Percentiles rank a stretch among this genome's conserved stretches.
Conservation (phyloP, 2,797 vertebrate genomes). For the Erpetoichthys calabaricus region DNA sequence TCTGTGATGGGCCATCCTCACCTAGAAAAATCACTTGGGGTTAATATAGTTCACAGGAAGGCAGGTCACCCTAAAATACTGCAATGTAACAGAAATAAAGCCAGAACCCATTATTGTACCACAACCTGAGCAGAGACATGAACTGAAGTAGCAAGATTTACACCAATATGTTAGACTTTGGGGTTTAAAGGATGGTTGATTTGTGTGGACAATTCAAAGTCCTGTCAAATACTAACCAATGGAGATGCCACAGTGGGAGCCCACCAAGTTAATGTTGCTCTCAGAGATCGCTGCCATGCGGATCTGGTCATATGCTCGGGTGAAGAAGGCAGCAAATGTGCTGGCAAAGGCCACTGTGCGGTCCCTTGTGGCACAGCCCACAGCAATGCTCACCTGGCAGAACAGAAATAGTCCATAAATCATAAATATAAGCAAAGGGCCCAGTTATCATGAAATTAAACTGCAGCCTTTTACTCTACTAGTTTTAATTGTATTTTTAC, state of each 20-base stretch:
- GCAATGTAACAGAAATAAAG: background rate
- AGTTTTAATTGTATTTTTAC: too few relatives aligned
- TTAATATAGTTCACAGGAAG: conserved; percentile 1
- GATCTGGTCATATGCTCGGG: conserved; percentile 81
- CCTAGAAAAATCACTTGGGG: conserved; percentile 39
- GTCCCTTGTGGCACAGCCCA: conserved; percentile 73
- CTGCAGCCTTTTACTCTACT: background rate
- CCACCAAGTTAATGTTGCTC: conserved; percentile 87
- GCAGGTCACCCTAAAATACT: background rate
- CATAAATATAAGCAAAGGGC: background rate
- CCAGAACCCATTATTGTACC: background rate
- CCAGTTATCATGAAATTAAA: background rate
- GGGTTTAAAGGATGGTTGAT: too few relatives aligned
- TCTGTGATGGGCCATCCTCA: conserved; percentile 85
- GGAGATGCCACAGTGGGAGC: conserved; percentile 87
- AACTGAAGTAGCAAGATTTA: background rate
- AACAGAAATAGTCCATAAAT: background rate
- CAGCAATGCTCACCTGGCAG: conserved; percentile 72
- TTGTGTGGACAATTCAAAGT: too few relatives aligned
- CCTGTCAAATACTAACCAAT: conserved; percentile 55
- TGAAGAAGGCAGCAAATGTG: conserved; percentile 81
- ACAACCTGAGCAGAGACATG: background rate
- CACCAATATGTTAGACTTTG: background rate
- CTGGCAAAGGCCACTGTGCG: conserved; percentile 81
- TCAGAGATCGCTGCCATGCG: conserved; percentile 91